Base-by-base conservation (phyloP, 1,140 invertebrate species). In the Theocolax elegans region DNA sequence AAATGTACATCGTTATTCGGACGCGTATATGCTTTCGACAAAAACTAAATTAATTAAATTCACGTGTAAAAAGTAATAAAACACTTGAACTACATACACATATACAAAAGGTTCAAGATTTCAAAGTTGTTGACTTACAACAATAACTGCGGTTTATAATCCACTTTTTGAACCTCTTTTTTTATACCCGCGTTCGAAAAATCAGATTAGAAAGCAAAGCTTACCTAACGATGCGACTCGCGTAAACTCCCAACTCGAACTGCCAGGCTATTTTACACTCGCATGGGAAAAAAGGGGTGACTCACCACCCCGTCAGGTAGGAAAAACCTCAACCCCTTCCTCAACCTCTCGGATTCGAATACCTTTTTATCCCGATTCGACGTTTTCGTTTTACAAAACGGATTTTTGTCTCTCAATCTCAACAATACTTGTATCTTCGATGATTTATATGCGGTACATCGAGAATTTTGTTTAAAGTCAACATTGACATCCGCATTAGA, bases 221-320 rank as follows among this genome's bases (percentile, higher is more conserved):
- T 65, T 65, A 82, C 71, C 75, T 71, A 77, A 74, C 54, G 83
- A 84, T 80, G 79, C 75, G 80, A 69, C 75, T 75, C 82, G 81
- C 79, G 76, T 76, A 77, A 82, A 78, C 80, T 83, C 81, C 80
- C 75, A 75, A 77, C 77, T 75, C 78, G 81, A 83, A 86, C 83
- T 86, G 82, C 76, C 78, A 80, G 77, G 10, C 10, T 35, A 35
- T 40, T 58, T 42, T 58, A 25, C n/a, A 6, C 35, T 23, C 19
- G 15, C 56, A 68, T 63, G 67, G 49, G 67, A 70, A 64, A 67
- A 81, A 83, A 81, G 80, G 82, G 83, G 81, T 83, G 31, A 62
- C 35, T 42, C 4, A 12, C n/a, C 21, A 2, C 54, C 19, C 2
- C 23, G 27, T 7, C 58, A 62, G 67, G 67, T 69, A 69, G 27